Conservation (phyloP, 2,888 invertebrate species). For the Amphipoea lucens region DNA sequence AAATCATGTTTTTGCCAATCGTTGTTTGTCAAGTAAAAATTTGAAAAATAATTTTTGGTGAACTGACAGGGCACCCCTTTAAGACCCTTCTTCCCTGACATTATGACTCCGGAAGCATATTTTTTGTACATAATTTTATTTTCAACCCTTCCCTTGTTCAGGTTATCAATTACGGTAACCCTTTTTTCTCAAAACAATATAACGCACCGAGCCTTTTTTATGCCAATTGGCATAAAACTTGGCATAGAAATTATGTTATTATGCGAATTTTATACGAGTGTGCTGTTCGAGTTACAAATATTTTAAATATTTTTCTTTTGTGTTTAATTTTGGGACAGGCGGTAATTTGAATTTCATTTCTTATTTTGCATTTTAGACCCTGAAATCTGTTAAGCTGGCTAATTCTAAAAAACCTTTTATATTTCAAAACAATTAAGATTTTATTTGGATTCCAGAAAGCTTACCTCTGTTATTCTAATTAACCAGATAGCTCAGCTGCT, state of each 20-base stretch:
- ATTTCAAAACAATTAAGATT: not conserved
- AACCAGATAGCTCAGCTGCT: not conserved
- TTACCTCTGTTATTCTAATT: not conserved
- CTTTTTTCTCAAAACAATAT: constrained; percentile 69
- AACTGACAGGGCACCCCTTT: no score
- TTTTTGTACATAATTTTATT: constrained; percentile 66
- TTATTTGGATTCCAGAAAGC: not conserved
- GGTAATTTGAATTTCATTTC: constrained; percentile 45
- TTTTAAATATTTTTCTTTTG: constrained; percentile 42
- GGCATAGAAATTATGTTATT: constrained; percentile 69
- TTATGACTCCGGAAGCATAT: constrained; percentile 63
- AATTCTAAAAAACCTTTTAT: not conserved
- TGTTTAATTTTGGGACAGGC: constrained; percentile 20
- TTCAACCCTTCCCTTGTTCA: constrained; percentile 66
- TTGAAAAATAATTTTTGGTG: no score
- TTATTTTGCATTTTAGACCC: constrained; percentile 6
- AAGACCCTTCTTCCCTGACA: constrained; percentile 53
- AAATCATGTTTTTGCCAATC: no score
- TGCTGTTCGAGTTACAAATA: constrained; percentile 45
- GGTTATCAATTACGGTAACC: constrained; percentile 68
- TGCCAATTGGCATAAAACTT: constrained; percentile 65
- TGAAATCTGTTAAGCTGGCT: not conserved
- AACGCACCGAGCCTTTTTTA: constrained; percentile 62
- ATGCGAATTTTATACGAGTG: constrained; percentile 66
- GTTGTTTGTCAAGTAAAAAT: no score